phyloP scores from a whole-genome alignment of 2,113 vertebrate genomes.

The Stegostoma tigrinum region DNA sequence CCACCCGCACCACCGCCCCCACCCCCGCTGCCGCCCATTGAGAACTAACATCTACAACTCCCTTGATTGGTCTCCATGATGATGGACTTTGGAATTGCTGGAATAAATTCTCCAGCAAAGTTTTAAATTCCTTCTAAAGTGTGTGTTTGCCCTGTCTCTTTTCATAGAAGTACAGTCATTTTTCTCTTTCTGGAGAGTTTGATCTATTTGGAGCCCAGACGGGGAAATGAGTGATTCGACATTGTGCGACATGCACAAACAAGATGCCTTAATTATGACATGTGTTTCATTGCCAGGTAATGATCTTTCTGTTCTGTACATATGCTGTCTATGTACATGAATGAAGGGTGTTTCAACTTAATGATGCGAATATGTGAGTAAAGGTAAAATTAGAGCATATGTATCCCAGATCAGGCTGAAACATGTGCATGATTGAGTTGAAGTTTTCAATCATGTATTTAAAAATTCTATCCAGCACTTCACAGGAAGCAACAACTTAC shows the following conservation, averaged over 20 bases:
- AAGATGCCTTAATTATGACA: not conserved
- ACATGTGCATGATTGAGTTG: not conserved
- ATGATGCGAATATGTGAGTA: not conserved
- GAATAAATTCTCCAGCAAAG: not conserved
- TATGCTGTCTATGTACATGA: not conserved
- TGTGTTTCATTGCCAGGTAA: not conserved
- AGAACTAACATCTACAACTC: no score
- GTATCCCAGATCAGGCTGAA: not conserved
- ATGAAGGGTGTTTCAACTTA: not conserved
- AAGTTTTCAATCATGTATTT: not conserved
- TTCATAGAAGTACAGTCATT: not conserved
- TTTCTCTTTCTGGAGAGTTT: not conserved
- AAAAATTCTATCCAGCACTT: not conserved
- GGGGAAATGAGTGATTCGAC: not conserved
- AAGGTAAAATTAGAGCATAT: not conserved
- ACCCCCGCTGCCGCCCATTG: no score
- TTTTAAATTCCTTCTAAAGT: not conserved
- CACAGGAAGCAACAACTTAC: not conserved
- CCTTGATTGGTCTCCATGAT: not conserved
- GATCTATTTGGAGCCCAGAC: not conserved
- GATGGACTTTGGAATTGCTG: slow-evolving; percentile 8
- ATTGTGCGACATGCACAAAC: not conserved
- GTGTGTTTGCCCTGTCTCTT: not conserved
- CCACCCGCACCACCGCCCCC: no score
- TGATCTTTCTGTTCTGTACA: not conserved